phyloP scores from a whole-genome alignment of 2,113 vertebrate genomes.

The Thermophis baileyi region DNA sequence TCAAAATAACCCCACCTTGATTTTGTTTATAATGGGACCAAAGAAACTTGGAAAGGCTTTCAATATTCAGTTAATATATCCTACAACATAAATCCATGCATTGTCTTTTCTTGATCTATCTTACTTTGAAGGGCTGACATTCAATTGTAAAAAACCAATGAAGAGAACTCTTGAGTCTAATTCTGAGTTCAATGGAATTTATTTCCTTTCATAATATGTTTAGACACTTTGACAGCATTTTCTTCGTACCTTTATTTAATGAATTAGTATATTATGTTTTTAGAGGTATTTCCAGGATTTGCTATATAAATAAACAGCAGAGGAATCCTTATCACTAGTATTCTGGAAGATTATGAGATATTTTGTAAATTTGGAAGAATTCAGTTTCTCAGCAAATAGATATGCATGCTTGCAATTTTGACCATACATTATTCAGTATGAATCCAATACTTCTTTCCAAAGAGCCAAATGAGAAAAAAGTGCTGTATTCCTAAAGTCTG shows the following conservation, averaged over 20 bases:
- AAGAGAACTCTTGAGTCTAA: not conserved
- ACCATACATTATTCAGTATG: not conserved
- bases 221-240: not conserved
- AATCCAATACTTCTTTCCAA: not conserved
- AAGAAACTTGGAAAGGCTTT: not conserved
- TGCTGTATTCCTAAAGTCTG: not conserved
- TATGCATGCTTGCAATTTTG: not conserved
- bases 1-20: not conserved
- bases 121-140: not conserved
- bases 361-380: not conserved
- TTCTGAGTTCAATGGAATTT: not conserved
- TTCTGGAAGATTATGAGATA: not conserved
- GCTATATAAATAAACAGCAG: not conserved
- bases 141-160: not conserved
- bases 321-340: not conserved
- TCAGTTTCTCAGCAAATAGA: not conserved
- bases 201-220: not conserved
- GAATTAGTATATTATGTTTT: not conserved
- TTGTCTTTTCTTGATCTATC: not conserved
- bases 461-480: not conserved
- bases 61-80: not conserved
- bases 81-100: not conserved
- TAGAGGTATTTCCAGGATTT: not conserved
- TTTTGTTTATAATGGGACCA: not conserved
- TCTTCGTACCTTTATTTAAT: not conserved